phyloP scores from a whole-genome alignment of 1,140 invertebrate species.

The fruit fly (Drosophila melanogaster) region Release_6_plus_ISO1_MT NC_004354.4:14072501-14073000 shows the following conservation, averaged over 20 bases:
- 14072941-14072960: too few species aligned
- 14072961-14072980: too few species aligned
- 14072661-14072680: conserved; percentile 12
- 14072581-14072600: conserved; percentile 79
- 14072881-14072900: neutral
- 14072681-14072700: conserved; percentile 62
- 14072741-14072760: neutral
- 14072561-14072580: conserved; percentile 67
- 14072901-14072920: neutral
- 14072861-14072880: neutral
- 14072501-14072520: neutral
- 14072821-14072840: conserved; percentile 41
- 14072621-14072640: conserved; percentile 69
- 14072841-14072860: neutral
- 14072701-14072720: conserved; percentile 70
- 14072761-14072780: conserved; percentile 8
- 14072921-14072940: too few species aligned
- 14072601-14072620: conserved; percentile 77
- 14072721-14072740: conserved; percentile 42
- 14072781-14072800: conserved; percentile 44
- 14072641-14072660: conserved; percentile 17
- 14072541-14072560: conserved; percentile 35
- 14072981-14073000: too few species aligned
- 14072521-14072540: conserved; percentile 1
- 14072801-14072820: conserved; percentile 62